Conservation (phyloP, 2,113 vertebrate genomes). For the Pluvianellus socialis region DNA sequence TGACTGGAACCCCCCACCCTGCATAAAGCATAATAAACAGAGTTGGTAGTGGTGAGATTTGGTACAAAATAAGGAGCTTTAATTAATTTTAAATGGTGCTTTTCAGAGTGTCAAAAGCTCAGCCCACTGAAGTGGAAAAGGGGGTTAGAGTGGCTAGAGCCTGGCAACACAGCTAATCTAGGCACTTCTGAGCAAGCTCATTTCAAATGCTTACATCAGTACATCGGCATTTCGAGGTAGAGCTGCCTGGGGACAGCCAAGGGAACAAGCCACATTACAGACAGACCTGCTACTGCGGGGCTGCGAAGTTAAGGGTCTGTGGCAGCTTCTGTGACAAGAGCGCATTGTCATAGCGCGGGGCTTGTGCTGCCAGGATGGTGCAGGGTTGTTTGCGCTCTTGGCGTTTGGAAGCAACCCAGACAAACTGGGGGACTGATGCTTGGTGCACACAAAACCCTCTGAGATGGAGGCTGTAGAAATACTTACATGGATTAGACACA, state of each 20-base stretch:
- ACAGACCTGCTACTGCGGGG: conserved; percentile 14
- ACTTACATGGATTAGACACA: accelerated
- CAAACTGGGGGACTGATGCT: neutral
- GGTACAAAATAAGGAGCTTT: conserved; percentile 87
- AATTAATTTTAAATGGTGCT: conserved; percentile 99
- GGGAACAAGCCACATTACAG: conserved; percentile 2
- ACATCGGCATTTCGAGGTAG: conserved; percentile 82
- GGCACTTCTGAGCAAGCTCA: conserved; percentile 82
- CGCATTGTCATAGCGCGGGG: conserved; percentile 30
- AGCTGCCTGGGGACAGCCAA: conserved; percentile 67
- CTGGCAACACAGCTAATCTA: conserved; percentile 91
- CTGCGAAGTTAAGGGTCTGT: neutral
- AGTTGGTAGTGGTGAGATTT: conserved; percentile 74
- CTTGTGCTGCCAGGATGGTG: neutral
- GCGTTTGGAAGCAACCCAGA: neutral
- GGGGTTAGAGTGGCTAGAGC: conserved; percentile 86
- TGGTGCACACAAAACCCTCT: neutral
- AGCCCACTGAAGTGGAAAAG: conserved; percentile 92
- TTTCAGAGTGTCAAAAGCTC: conserved; percentile 89
- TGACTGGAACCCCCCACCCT: conserved; percentile 15
- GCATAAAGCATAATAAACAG: conserved; percentile 73
- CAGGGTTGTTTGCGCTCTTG: neutral
- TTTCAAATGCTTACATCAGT: conserved; percentile 94
- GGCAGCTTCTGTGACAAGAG: conserved; percentile 61
- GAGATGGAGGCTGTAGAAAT: neutral